Evolutionary conservation across 2,888 invertebrate species (phyloP), one percentile per base, ranked within the genome.

Genomic region (Trachelus stipa): DNA sequence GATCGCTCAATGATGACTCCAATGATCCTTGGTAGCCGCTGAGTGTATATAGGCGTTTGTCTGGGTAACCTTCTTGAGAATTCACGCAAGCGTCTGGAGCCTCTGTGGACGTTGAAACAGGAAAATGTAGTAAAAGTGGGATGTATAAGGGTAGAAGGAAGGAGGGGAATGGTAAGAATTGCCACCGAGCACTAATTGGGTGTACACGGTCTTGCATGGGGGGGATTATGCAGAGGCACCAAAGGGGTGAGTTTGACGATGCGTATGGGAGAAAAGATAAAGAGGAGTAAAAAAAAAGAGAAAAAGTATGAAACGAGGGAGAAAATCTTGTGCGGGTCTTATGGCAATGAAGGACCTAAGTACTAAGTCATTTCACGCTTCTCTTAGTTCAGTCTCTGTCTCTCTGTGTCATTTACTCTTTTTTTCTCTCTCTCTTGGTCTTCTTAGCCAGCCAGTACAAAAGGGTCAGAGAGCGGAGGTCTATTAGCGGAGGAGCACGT

Each of bases 101-200:
- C 40, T 1, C 40, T 40, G 40, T 0, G 40, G 15, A 40, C 6
- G 40, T 40, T 40, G 6, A 40, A 15, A 40, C 15, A 1, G 40
- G 4, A 40, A 40, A 40, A 1, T 40, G 15, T 40, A 40, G 37
- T 15, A 15, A 6, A 15, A 40, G 15, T 40, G 15, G 40, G 15
- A 40, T 40, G 40, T 15, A 40, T 15, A 40, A 6, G 15, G 40
- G 40, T n/a, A 11, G 12, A 6, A 33, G 12, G 23, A 4, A 9
- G 33, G 12, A 11, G 11, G 23, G 71, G 71, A 3, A 15, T 15
- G 15, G 6, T 31, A 33, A 71, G 30, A 33, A 33, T n/a, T 33
- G 71, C 12, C 74, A 31, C 77, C 74, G 75, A 77, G 75, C 69
- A 76, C 79, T 84, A 82, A 84, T 84, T 84, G 83, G 83, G 76